These are phyloP conservation scores for Paralichthys olivaceus DNA, from an alignment of 2,113 vertebrate species.

Conservation along the genomic window DNA sequence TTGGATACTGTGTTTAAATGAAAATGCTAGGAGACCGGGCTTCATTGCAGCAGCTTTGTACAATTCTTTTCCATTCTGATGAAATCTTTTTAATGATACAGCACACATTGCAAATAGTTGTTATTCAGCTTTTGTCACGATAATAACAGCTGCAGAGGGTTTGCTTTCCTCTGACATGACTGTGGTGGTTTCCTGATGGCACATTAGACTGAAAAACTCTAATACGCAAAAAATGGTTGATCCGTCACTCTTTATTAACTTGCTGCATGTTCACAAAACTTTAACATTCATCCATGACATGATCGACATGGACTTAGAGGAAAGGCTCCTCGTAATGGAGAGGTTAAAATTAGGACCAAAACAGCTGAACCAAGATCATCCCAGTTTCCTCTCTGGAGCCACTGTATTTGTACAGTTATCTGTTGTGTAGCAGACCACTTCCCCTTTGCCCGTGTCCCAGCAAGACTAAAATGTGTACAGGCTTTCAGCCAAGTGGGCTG, in stretches of 20 bases:
- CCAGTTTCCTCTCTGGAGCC: constrained; percentile 21
- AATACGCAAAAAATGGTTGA: too few species aligned
- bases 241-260: neutral
- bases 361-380: constrained; percentile 41
- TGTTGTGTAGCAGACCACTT: constrained; percentile 39
- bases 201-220: neutral
- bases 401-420: constrained; percentile 34
- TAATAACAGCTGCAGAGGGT: neutral
- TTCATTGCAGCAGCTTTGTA: neutral
- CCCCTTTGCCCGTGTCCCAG: constrained; percentile 37
- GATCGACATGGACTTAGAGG: neutral
- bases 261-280: constrained; percentile 27
- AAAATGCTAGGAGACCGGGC: neutral
- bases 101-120: neutral
- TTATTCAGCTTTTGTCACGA: neutral
- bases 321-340: constrained; percentile 11
- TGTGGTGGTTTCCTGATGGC: neutral
- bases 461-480: constrained; percentile 18
- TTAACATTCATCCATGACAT: constrained; percentile 26
- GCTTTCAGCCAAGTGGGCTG: constrained; percentile 45
- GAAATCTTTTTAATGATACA: neutral
- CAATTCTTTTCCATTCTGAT: neutral
- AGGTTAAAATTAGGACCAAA: constrained; percentile 27
- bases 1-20: neutral
- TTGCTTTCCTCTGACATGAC: neutral